Evolutionary conservation across 2,113 vertebrate species (phyloP).

Genomic region (Hipposideros armiger): DNA sequence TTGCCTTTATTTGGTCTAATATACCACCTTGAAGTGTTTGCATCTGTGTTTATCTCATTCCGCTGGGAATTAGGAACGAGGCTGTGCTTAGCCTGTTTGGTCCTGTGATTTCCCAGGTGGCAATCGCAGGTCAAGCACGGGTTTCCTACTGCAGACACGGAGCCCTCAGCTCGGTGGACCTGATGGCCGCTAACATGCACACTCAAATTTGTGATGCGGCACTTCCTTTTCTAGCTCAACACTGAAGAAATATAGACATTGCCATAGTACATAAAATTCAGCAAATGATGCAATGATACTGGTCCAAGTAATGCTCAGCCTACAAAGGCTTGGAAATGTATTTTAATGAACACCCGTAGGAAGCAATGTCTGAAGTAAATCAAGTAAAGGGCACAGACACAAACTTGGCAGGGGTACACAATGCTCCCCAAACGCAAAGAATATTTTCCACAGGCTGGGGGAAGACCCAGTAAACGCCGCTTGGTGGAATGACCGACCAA

Average conservation of each 20-base stretch:
- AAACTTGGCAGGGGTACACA: neutral
- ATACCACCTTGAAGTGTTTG: neutral
- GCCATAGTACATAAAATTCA: neutral
- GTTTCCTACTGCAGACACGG: neutral
- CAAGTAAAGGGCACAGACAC: neutral
- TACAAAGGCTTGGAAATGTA: neutral
- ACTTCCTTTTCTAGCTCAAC: constrained; percentile 3
- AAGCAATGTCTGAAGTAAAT: neutral
- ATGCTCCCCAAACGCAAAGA: neutral
- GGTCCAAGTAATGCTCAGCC: neutral
- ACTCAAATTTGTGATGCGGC: neutral
- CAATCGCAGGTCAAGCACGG: neutral
- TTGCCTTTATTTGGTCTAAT: neutral
- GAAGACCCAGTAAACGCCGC: neutral
- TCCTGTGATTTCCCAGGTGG: neutral
- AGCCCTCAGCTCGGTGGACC: neutral
- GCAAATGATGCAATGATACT: neutral
- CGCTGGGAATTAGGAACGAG: neutral
- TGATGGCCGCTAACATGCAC: neutral
- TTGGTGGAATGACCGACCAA: neutral
- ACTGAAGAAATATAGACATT: neutral
- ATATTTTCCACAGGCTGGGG: rapidly evolving
- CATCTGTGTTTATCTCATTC: neutral
- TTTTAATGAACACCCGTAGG: constrained; percentile 22
- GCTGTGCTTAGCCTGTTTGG: neutral